phyloP scores from a whole-genome alignment of 2,797 vertebrate genomes.

The Onychomys leucogaster region DNA sequence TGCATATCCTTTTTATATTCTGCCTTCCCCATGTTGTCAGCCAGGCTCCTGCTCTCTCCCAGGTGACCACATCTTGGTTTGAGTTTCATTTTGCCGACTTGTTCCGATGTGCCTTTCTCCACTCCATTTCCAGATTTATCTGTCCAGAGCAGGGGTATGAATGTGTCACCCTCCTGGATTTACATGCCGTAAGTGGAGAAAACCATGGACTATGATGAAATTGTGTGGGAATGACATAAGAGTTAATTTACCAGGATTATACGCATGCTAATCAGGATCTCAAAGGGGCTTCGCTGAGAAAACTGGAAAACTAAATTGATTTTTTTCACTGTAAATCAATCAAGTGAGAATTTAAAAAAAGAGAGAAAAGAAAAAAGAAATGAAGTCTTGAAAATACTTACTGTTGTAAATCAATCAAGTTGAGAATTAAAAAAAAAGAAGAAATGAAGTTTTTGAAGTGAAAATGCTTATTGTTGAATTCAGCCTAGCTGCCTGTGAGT shows the following conservation, averaged over 20 bases:
- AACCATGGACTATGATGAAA: neutral
- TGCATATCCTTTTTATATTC: neutral
- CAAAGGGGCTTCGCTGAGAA: slow-evolving; percentile 5
- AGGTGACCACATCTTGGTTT: too few species aligned
- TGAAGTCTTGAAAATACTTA: neutral
- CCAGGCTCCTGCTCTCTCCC: too few species aligned
- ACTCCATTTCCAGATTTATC: neutral
- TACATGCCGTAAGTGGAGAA: neutral
- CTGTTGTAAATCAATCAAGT: neutral
- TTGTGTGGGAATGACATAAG: neutral
- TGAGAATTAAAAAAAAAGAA: neutral
- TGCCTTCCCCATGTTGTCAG: neutral
- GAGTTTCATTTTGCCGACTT: neutral
- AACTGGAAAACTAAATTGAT: neutral
- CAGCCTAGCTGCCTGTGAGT: neutral
- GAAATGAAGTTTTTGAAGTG: neutral
- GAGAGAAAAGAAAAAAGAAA: neutral
- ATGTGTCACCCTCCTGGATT: neutral
- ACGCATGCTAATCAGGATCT: neutral
- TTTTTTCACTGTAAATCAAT: neutral
- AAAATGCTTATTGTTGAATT: neutral
- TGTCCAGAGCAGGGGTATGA: neutral
- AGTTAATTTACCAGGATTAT: neutral
- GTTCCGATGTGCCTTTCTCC: neutral
- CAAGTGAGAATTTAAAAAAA: neutral